Conservation (phyloP, 2,113 vertebrate species). For the Gavia stellata region DNA sequence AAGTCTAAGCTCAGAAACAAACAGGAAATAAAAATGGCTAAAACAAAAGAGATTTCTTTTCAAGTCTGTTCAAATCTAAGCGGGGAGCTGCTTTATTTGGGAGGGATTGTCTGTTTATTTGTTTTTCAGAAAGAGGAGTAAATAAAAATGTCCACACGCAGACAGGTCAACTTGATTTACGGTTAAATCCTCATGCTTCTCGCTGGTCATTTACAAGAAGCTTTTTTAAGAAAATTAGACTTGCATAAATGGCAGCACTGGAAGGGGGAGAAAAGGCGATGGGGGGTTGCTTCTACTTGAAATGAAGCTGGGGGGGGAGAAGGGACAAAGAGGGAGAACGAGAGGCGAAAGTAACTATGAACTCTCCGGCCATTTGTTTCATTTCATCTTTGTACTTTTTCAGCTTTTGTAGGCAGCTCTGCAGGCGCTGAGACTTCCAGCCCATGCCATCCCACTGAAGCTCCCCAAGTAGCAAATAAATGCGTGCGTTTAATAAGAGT, state of each 20-base stretch:
- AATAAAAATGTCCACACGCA: slow-evolving; percentile 37
- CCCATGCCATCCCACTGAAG: not conserved
- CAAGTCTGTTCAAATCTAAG: slow-evolving; percentile 52
- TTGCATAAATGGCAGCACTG: not conserved
- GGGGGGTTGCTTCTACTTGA: not conserved
- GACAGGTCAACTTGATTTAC: slow-evolving; percentile 41
- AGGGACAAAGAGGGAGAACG: not conserved
- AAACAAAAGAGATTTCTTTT: slow-evolving; percentile 57
- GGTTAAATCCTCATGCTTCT: not conserved
- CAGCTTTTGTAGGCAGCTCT: not conserved
- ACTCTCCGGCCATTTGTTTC: not conserved
- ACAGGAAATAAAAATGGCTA: slow-evolving; percentile 64
- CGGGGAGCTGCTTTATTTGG: slow-evolving; percentile 45
- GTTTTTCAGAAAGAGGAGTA: slow-evolving; percentile 46
- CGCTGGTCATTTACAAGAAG: not conserved
- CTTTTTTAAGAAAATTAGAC: not conserved
- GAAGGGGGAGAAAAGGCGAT: not conserved
- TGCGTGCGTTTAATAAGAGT: not conserved
- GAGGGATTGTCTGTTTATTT: slow-evolving; percentile 50
- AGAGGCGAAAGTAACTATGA: not conserved
- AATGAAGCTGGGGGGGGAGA: not conserved
- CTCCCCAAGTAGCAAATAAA: not conserved
- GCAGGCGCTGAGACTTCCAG: not conserved
- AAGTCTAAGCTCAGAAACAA: slow-evolving; percentile 62
- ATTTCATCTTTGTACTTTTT: not conserved